Base-by-base conservation (phyloP, 2,113 vertebrate species). In the Percina caprodes region DNA sequence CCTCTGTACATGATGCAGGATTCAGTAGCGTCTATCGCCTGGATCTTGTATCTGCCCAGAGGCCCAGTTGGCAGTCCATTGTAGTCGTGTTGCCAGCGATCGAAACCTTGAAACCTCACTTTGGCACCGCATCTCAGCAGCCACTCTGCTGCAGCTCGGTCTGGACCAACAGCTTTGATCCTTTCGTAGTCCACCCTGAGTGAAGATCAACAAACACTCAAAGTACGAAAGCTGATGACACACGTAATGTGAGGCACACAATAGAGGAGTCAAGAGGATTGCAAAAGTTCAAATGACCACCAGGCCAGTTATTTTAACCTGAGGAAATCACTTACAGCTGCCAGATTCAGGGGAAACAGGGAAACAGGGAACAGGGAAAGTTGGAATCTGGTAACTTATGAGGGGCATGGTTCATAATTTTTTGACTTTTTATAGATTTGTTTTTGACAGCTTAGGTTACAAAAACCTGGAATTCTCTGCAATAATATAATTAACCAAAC, bases 1-100 rank as follows among this genome's bases (percentile, higher is more conserved):
- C 98, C 98, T 65, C 84, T 87, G 93, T 92, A 87, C 98, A 99
- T 99, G 95, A 99, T 99, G 94, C 97, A 99, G 5, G 98, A 97
- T 0, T 99, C 95, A 0, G 96, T 99, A 82, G 97, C 98, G 3
- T 97, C 94, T 0, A 99, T 99, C 0, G 91, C 96, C 89, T 98
- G 96, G 80, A 99, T 99, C 94, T 94, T 97, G 93, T 97, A 96
- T 63, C 92, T 94, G 62, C 94, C 95, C 79, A 96, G 48, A 2
- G 97, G 95, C 8, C 97, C 97, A 0, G 96, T 95, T 0, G 98
- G 98, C 67, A 99, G 96, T 0, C 77, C 94, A 0, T 97, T 99
- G 94, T 99, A 99, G 94, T 99, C 97, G 2, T 94, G 94, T 58
- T 99, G 97, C 96, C 96, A 99, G 45, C 89, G 96, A 3, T 98